Evolutionary conservation across 2,888 invertebrate genomes (phyloP), one percentile per base, ranked within the genome.

Genomic region (Hemistola chrysoprasaria): DNA sequence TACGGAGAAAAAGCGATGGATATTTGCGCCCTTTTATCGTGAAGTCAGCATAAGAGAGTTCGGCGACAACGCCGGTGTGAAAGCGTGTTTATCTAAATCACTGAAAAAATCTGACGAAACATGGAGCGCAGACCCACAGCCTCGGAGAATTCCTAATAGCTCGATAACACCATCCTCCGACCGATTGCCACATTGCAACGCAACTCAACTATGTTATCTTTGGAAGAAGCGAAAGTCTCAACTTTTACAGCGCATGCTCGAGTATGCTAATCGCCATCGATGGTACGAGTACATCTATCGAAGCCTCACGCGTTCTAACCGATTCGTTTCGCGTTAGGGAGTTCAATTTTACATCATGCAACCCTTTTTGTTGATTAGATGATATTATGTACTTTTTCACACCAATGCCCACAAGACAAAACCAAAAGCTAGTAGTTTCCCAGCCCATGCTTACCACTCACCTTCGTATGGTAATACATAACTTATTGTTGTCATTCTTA

Each of bases 171-270:
- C 88, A 88, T 88, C 88, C 88, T 88, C 88, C 78, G 87, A 79
- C 86, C 86, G 87, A 81, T 70, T 76, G 81, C 72, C 82, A 56
- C 66, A 71, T 69, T 67, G 65, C 65, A 52, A 65, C 70, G 71
- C 62, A 62, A 63, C 63, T 50, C 56, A 53, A 37, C 54, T 53
- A 58, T 43, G 49, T 55, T 53, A 70, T 63, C 53, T 72, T 78
- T 75, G 68, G 76, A 83, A 82, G 71, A 84, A 85, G 86, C 86
- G 78, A 74, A 73, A 82, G 77, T 81, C 73, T 82, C 82, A 84
- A 84, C 78, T 78, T n/a, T 82, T 81, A 87, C 81, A 84, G 86
- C 86, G 84, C 87, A 87, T 87, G 87, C 87, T 85, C 77, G 78
- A 83, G 67, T 61, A 71, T 71, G 62, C 80, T 81, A 76, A 67